Percentiles rank a stretch among this genome's conserved stretches.
Evolutionary conservation across 1,140 invertebrate genomes (phyloP).

Genomic region (Pachypsylla venusta): DNA sequence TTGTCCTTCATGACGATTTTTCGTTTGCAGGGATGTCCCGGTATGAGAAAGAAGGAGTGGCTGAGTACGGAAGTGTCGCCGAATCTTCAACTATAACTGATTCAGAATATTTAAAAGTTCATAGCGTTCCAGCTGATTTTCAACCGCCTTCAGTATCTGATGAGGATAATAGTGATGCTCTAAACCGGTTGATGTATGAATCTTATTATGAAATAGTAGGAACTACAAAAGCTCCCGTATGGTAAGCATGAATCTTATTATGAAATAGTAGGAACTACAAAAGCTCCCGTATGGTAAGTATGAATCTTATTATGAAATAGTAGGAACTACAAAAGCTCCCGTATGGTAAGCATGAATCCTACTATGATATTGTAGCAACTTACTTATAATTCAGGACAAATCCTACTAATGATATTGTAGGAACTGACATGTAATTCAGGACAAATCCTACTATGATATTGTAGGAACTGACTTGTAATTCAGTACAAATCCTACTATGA

Average conservation of each 20-base stretch:
- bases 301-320: not conserved
- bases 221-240: not conserved
- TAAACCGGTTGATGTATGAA: not conserved
- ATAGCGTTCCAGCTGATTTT: not conserved
- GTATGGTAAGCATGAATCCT: conserved; percentile 5
- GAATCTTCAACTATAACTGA: not conserved
- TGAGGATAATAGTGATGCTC: not conserved
- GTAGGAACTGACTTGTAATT: too few species aligned
- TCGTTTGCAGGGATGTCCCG: too few species aligned
- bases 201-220: not conserved
- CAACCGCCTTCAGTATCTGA: not conserved
- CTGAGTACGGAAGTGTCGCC: not conserved
- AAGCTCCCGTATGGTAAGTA: not conserved
- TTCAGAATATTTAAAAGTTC: not conserved
- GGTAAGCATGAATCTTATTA: conserved; percentile 5
- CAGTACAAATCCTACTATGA: too few species aligned
- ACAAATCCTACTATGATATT: too few species aligned
- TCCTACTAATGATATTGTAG: too few species aligned
- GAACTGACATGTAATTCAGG: too few species aligned
- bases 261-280: not conserved
- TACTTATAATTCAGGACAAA: too few species aligned
- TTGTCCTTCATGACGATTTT: too few species aligned
- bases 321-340: not conserved
- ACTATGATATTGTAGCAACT: not conserved
- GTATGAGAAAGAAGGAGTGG: too few species aligned